Evolutionary conservation across 2,113 vertebrate genomes (phyloP), one percentile per base, ranked within the genome.

Genomic region (Nestor notabilis): DNA sequence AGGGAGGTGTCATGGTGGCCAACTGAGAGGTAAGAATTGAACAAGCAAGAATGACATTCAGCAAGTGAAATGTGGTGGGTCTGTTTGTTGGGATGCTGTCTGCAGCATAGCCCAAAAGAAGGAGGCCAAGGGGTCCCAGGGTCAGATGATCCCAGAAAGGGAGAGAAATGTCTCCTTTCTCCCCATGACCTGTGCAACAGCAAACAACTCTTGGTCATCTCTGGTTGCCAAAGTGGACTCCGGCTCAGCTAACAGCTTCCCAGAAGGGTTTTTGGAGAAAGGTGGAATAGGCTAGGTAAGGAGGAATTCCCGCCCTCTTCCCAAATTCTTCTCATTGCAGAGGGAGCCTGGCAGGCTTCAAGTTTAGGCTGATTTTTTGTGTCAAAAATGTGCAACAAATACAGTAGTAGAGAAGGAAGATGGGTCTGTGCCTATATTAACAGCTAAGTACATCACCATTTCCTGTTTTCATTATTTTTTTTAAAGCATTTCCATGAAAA

Each of bases 311-410:
- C 18, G 7, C 19, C 70, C 63, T 89, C 37, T 85, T 66, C n/a
- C 17, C 58, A 61, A 49, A 70, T 91, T 95, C 55, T 81, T 93
- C 71, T 82, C 66, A 74, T 95, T 89, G 72, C 68, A 78, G 69
- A 75, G 60, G 49, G 23, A 94, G 27, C 15, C 72, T 84, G 86
- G 68, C 89, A 84, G 35, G 47, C 11, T 92, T 66, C 46, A 87
- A 95, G 93, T 95, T 96, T 95, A 93, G 93, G 93, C 93, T 92
- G 68, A 93, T 66, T 61, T 69, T 90, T 80, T 65, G 33, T 70
- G 68, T 89, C 41, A 93, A 91, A 96, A 95, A 96, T 95, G 89
- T 86, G 37, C 76, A 95, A 93, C 80, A 93, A 90, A 80, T 60
- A 65, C 35, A 74, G 72, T 70, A 68, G 68, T 66, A 63, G 50